A percentile compares a stretch with the other conserved stretches of the same genome.
Evolutionary conservation across 2,888 invertebrate species (phyloP).

Genomic region (Lepidochrysops patricia): DNA sequence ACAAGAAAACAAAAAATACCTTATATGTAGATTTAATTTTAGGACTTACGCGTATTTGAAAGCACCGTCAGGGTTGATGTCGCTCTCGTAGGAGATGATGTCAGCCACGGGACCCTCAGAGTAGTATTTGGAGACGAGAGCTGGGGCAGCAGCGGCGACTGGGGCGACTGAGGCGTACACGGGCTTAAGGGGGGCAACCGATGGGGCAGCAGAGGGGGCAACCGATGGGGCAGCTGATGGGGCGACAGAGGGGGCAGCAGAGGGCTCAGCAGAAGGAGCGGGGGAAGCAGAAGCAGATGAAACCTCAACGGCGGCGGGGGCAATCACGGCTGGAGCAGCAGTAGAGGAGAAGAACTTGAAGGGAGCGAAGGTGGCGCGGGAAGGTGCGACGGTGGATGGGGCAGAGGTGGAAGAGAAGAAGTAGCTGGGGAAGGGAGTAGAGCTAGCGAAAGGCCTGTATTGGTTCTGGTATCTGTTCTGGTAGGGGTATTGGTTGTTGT

Average conservation of each 20-base stretch:
- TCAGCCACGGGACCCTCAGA: background rate
- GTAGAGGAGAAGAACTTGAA: constrained; percentile 2
- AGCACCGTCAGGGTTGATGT: constrained; percentile 55
- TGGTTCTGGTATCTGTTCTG: constrained; percentile 19
- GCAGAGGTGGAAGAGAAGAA: constrained; percentile 1
- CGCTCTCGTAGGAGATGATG: constrained; percentile 17
- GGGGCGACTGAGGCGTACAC: constrained; percentile 13
- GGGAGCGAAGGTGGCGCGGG: background rate
- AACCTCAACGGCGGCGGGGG: constrained; percentile 12
- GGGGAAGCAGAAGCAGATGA: constrained; percentile 14
- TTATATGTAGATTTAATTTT: background rate
- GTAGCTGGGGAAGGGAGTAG: constrained; percentile 10
- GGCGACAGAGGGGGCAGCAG: constrained; percentile 16
- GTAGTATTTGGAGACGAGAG: constrained; percentile 16
- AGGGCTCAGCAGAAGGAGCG: background rate
- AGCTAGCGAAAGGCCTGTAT: constrained; percentile 13
- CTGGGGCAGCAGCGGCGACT: constrained; percentile 27
- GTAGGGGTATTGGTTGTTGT: constrained; percentile 23
- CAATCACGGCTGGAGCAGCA: constrained; percentile 2
- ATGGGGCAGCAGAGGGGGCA: constrained; percentile 15
- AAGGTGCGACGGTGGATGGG: background rate
- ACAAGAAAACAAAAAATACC: background rate
- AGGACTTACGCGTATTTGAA: constrained; percentile 58
- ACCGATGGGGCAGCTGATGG: constrained; percentile 15
- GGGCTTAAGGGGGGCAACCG: constrained; percentile 8